These are phyloP conservation scores for Phycodurus eques DNA, from an alignment of 2,113 vertebrate species.

Conservation along the genomic window DNA sequence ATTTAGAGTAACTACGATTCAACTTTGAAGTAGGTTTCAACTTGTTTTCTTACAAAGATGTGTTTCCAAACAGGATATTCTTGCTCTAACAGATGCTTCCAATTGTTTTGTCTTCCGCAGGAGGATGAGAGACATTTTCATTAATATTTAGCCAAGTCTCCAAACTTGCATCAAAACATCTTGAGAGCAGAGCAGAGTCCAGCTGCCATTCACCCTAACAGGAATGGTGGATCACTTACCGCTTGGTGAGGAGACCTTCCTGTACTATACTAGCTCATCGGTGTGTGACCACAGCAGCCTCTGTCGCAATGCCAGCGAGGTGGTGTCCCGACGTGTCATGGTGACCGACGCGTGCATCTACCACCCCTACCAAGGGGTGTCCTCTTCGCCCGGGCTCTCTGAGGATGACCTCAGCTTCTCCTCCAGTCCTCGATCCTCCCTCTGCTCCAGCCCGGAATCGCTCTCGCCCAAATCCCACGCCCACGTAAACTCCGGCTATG, in stretches of 20 bases:
- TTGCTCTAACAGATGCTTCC: not conserved
- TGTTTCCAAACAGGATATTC: not conserved
- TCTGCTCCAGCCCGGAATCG: slow-evolving; percentile 81
- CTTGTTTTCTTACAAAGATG: not conserved
- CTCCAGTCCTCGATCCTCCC: slow-evolving; percentile 86
- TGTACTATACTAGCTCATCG: slow-evolving; percentile 70
- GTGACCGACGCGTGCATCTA: slow-evolving; percentile 79
- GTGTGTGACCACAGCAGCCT: slow-evolving; percentile 64
- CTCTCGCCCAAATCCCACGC: slow-evolving; percentile 15
- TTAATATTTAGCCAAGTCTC: slow-evolving; percentile 10
- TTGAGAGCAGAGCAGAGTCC: slow-evolving; percentile 36
- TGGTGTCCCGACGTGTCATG: slow-evolving; percentile 69
- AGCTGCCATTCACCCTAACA: slow-evolving; percentile 57
- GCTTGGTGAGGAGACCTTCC: slow-evolving; percentile 86
- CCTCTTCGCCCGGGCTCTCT: slow-evolving; percentile 81
- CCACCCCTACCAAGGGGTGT: slow-evolving; percentile 57
- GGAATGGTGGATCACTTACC: slow-evolving; percentile 97
- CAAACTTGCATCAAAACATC: slow-evolving; percentile 22
- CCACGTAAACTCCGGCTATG: slow-evolving; percentile 46
- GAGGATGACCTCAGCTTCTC: slow-evolving; percentile 92
- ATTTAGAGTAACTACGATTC: not conserved
- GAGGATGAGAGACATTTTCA: slow-evolving; percentile 29
- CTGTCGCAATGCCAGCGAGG: slow-evolving; percentile 30
- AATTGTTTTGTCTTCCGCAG: slow-evolving; percentile 35
- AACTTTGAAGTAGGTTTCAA: not conserved